phyloP scores from a whole-genome alignment of 2,888 invertebrate species.

The Bibio marci region DNA sequence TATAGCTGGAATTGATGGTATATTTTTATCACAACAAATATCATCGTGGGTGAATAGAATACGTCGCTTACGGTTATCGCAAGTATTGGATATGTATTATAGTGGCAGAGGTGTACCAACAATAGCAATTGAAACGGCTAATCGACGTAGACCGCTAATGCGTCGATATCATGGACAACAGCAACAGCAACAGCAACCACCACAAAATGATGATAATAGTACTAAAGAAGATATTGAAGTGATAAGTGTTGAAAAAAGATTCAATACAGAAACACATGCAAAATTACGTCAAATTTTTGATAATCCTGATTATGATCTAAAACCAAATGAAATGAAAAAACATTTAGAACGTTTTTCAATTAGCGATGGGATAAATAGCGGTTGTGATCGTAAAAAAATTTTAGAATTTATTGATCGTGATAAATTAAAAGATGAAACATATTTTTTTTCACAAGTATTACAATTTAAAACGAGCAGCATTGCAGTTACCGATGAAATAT shows the following conservation, averaged over 20 bases:
- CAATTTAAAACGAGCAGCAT: slow-evolving; percentile 15
- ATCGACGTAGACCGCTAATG: slow-evolving; percentile 33
- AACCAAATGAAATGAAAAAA: neutral
- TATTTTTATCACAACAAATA: slow-evolving; percentile 30
- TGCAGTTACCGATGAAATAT: slow-evolving; percentile 22
- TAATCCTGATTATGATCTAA: neutral
- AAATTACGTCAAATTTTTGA: slow-evolving; percentile 4
- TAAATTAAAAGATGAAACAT: slow-evolving; percentile 20
- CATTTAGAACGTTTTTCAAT: slow-evolving; percentile 4
- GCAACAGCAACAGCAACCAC: slow-evolving; percentile 9
- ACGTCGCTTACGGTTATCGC: slow-evolving; percentile 37
- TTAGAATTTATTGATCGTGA: slow-evolving; percentile 10
- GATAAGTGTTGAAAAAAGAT: neutral
- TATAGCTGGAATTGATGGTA: slow-evolving; percentile 46
- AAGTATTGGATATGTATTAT: slow-evolving; percentile 51
- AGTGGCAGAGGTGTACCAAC: slow-evolving; percentile 41
- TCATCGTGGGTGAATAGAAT: slow-evolving; percentile 34
- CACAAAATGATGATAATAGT: neutral
- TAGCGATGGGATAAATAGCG: slow-evolving; percentile 8
- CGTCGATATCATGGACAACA: slow-evolving; percentile 15
- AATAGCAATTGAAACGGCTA: slow-evolving; percentile 33
- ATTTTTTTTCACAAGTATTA: slow-evolving; percentile 19
- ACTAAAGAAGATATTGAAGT: neutral
- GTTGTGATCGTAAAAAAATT: slow-evolving; percentile 11
- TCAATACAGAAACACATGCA: neutral